Base-by-base conservation (phyloP, 2,797 vertebrate species). In the Loris lydekkerianus region DNA sequence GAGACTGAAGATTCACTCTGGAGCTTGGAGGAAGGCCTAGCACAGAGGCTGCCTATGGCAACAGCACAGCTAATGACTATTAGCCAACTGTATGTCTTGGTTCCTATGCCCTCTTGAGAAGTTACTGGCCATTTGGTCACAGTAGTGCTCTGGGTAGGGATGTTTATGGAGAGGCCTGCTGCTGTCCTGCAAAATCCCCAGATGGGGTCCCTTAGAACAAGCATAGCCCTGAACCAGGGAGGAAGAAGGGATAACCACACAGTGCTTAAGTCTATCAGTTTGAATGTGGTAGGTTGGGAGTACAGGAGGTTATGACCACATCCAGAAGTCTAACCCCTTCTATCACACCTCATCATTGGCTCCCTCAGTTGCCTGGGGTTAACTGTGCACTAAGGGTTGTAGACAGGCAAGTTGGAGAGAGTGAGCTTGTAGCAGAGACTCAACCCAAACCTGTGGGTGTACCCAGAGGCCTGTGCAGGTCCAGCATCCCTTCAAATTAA, bases 391-490 rank as follows among this genome's bases (percentile, higher is more conserved):
- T 49, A 27, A 4, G 10, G 11, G 37, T 31, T 46, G 8, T 3
- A 11, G 75, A 73, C 63, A 23, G 34, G 25, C 29, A n/a, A 21
- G 7, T 1, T 4, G 49, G 25, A 17, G 17, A 84, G 34, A 23
- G 4, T 0, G 0, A 15, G 15, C 63, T 56, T 23, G 8, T 1
- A 43, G 46, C 43, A 5, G n/a, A 27, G 65, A 31, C 58, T 75
- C 49, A 29, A 40, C 7, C 31, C 93, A 70, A 23, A 29, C 27
- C 6, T 23, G 43, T 37, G 8, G 13, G 3, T 5, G 53, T 25
- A 10, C 40, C 31, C 37, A 25, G 75, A 65, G 40, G 49, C 46
- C 13, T 23, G 61, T 20, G 15, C 56, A 29, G 76, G 31, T 40
- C 73, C 73, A 17, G 43, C 29, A 23, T 18, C 46, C 23, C 40